Evolutionary conservation across 2,113 vertebrate species (phyloP), one percentile per base, ranked within the genome.

Genomic region (Paralichthys olivaceus): DNA sequence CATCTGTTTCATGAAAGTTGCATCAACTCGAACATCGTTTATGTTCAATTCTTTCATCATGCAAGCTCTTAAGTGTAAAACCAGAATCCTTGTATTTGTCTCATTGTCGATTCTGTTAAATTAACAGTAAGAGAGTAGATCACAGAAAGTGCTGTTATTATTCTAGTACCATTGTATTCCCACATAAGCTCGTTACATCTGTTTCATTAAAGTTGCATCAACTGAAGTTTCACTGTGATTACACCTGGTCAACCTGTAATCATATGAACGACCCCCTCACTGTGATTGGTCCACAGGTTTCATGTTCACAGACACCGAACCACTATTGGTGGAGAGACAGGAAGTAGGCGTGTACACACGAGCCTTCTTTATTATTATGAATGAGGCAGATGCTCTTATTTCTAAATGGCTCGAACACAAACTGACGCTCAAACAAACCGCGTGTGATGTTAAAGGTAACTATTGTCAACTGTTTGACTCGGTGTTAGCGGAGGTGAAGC

Each of bases 261-360:
- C 45, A 89, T 83, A 90, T 89, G 89, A 84, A 89, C 84, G 37
- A 55, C 84, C 88, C 79, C 68, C 80, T 71, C 43, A 0, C 37
- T 57, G 5, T 0, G 22, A 90, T 90, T 91, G 89, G 90, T 67
- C 58, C 58, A 14, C 57, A 55, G 51, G 13, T 74, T 9, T 62
- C 12, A 62, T 45, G 53, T 55, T 63, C 58, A 19, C 5, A 2
- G 6, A 7, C 1, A 1, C 55, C 61, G 0, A 0, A 14, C 60
- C 22, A 4, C 77, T 1, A 90, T 89, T 92, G 86, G 91, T 66
- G 53, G 60, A 23, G 2, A 13, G 2, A 4, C 25, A 4, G 9
- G 22, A 11, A 37, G 26, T 7, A 14, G 80, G 72, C 67, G 62
- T 17, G 47, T 7, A 54, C 5, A 58, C 7, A n/a, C 15, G 17